Conservation (phyloP, 1,140 invertebrate genomes). For the Pachyrhynchus sulphureomaculatus region DNA sequence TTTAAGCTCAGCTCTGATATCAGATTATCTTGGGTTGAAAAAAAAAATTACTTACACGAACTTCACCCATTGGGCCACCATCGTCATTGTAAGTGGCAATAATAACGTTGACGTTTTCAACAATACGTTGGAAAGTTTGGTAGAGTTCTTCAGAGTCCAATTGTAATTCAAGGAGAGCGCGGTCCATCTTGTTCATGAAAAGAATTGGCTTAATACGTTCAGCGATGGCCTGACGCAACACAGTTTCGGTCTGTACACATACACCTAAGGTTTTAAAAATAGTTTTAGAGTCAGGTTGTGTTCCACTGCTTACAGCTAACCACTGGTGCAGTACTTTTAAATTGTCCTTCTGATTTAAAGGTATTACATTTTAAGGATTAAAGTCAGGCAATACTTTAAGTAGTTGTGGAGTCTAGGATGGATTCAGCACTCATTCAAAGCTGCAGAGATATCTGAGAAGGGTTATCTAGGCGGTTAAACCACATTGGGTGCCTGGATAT, state of each 20-base stretch:
- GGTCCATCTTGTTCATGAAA: slow-evolving; percentile 99
- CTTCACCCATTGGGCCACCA: slow-evolving; percentile 97
- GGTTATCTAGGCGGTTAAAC: too few species aligned
- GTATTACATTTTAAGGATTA: too few species aligned
- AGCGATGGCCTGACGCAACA: slow-evolving; percentile 96
- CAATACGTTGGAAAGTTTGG: slow-evolving; percentile 99
- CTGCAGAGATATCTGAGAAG: too few species aligned
- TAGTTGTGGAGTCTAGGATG: too few species aligned
- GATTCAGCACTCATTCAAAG: too few species aligned
- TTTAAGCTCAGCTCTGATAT: too few species aligned
- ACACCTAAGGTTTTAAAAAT: slow-evolving; percentile 73
- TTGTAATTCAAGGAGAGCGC: slow-evolving; percentile 93
- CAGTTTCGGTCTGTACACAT: slow-evolving; percentile 99
- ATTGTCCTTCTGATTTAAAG: too few species aligned
- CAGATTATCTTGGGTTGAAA: too few species aligned
- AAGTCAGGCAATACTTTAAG: too few species aligned
- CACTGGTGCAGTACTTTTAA: not conserved
- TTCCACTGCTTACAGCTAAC: not conserved
- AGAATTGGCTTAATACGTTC: slow-evolving; percentile 98
- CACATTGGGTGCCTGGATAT: too few species aligned
- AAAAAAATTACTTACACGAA: slow-evolving; percentile 72
- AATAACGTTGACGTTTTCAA: slow-evolving; percentile 99
- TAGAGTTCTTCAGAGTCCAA: slow-evolving; percentile 95
- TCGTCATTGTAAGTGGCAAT: slow-evolving; percentile 99
- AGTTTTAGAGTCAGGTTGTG: not conserved